Percentiles rank a stretch among this genome's conserved stretches.
These are phyloP conservation scores for Pogonocherus hispidulus DNA, from an alignment of 2,888 invertebrate species.

Conservation along the genomic window DNA sequence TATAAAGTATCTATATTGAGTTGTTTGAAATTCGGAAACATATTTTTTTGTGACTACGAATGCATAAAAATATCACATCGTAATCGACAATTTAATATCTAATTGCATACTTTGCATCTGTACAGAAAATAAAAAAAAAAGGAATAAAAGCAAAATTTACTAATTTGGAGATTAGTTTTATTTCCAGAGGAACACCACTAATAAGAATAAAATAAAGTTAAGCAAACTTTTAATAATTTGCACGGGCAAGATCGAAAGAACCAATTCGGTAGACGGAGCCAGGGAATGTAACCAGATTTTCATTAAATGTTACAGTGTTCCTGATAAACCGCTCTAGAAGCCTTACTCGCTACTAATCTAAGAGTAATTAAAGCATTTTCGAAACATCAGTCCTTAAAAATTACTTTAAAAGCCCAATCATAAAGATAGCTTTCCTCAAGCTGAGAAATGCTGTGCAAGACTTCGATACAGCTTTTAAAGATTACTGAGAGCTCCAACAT, in stretches of 20 bases:
- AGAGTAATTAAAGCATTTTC: conserved; percentile 63
- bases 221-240: neutral
- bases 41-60: no score
- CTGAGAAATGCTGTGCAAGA: neutral
- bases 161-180: no score
- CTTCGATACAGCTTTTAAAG: conserved; percentile 3
- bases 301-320: conserved; percentile 41
- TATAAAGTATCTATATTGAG: no score
- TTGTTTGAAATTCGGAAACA: no score
- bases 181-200: no score
- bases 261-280: conserved; percentile 35
- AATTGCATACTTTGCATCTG: no score
- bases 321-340: conserved; percentile 52
- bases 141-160: no score
- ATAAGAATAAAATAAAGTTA: no score
- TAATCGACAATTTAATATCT: no score
- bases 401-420: conserved; percentile 54
- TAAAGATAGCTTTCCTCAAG: neutral
- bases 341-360: conserved; percentile 58
- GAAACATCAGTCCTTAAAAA: conserved; percentile 45
- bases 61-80: no score
- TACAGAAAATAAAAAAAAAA: no score
- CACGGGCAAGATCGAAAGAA: conserved; percentile 51
- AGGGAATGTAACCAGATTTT: conserved; percentile 40
- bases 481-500: neutral